Evolutionary conservation across 1,140 invertebrate species (phyloP), one percentile per base, ranked within the genome.

Genomic region (Triops longicaudatus): DNA sequence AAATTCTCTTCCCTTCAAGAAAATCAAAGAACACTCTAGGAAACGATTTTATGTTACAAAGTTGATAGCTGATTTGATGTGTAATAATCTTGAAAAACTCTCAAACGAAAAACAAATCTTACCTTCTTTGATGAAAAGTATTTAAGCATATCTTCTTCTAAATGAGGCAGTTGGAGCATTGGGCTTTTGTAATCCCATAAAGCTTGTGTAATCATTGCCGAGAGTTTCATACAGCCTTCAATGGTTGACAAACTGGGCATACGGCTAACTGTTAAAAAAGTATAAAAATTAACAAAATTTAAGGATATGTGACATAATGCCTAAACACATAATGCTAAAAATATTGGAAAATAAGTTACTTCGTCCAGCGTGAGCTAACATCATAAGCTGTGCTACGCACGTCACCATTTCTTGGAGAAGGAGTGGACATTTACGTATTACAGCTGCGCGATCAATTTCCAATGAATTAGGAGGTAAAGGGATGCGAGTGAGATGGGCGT

Each of bases 361-460:
- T 88, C 93, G 90, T 81, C 94, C 89, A 79, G 94, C 91, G 85
- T 97, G 94, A 26, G 94, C 94, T 79, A 98, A 86, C 81, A 96
- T 89, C 73, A 97, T 95, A 28, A 99, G 86, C 84, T 98, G 95
- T 83, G 97, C 93, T 5, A 96, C 91, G 84, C 96, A 96, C 81
- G 93, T 94, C 73, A 99, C 92, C 94, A 99, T 98, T 86, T 99
- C 98, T 82, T 98, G 93, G 79, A 99, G 91, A n/a, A 99, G 87
- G 84, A 95, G 94, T 2, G 97, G 96, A 84, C 93, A 94, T 83
- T 98, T 96, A 27, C 78, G 50, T n/a, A 78, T 72, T 3, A 78
- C 78, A 78, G 78, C 78, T 1, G 17, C 31, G 9, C 93, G 87
- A 85, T 95, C 93, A 80, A 89, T 88, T 79, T 98, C 94, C 28